These are phyloP conservation scores for Anser brachyrhynchus DNA, from an alignment of 2,113 vertebrate species.

Conservation along the genomic window DNA sequence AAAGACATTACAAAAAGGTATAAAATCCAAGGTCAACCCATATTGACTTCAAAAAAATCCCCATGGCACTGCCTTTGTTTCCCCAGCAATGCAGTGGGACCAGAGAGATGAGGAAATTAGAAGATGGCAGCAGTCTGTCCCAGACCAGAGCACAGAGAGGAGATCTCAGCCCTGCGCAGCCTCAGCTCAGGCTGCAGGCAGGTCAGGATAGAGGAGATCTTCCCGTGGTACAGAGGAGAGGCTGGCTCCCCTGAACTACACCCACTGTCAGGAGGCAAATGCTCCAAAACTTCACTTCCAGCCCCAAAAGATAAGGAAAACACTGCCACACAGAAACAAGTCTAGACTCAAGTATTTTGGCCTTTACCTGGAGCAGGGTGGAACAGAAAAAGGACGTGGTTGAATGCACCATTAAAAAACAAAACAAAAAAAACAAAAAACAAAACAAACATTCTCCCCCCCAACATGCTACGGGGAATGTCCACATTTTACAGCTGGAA, in stretches of 20 bases:
- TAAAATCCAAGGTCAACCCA: not conserved
- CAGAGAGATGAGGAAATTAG: not conserved
- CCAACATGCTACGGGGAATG: not conserved
- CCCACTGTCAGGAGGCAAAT: not conserved
- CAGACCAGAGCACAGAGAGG: not conserved
- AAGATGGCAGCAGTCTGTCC: fast-evolving
- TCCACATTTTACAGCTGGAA: not conserved
- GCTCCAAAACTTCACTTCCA: not conserved
- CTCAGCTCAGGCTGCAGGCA: not conserved
- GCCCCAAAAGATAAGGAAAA: not conserved
- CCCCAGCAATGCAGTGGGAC: not conserved
- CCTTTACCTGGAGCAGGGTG: fast-evolving
- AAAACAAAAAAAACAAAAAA: not conserved
- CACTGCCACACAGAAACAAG: not conserved
- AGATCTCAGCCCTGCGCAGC: not conserved
- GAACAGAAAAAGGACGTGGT: not conserved
- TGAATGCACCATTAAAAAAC: not conserved
- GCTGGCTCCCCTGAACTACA: not conserved
- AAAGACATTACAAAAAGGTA: not conserved
- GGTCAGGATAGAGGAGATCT: not conserved
- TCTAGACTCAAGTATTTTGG: not conserved
- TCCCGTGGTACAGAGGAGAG: fast-evolving
- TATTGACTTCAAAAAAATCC: not conserved
- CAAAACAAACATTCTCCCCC: not conserved
- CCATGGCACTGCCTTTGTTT: not conserved